Conservation (phyloP, 2,113 vertebrate genomes). For the Stegastes partitus region DNA sequence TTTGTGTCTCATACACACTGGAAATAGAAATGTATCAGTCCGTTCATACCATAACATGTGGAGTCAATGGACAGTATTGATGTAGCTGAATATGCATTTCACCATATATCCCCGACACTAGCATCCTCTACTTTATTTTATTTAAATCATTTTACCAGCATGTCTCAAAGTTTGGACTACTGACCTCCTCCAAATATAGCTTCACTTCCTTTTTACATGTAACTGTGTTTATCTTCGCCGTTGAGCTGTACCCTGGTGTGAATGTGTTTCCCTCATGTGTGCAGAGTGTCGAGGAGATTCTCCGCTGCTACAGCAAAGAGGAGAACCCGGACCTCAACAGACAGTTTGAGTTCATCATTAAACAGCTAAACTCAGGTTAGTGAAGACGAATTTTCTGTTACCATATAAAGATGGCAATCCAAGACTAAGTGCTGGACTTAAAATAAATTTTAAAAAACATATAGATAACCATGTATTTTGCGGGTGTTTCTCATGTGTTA, state of each 20-base stretch:
- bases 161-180: not conserved
- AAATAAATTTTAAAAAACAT: too few species aligned
- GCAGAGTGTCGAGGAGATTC: slow-evolving; percentile 96
- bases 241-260: not conserved
- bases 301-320: slow-evolving; percentile 92
- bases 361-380: slow-evolving; percentile 93
- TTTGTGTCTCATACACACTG: not conserved
- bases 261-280: slow-evolving; percentile 38
- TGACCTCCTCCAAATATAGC: too few species aligned
- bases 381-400: slow-evolving; percentile 10
- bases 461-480: too few species aligned
- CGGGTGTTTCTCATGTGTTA: not conserved
- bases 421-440: not conserved
- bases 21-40: not conserved
- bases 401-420: not conserved
- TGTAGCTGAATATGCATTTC: not conserved
- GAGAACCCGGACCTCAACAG: slow-evolving; percentile 90
- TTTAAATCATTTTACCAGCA: not conserved
- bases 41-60: too few species aligned
- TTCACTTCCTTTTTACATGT: too few species aligned
- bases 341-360: slow-evolving; percentile 95
- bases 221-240: not conserved
- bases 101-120: not conserved
- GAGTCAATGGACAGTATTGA: not conserved
- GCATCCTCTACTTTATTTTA: too few species aligned